These are phyloP conservation scores for Graphium colonna DNA, from an alignment of 2,888 invertebrate species.

Conservation along the genomic window DNA sequence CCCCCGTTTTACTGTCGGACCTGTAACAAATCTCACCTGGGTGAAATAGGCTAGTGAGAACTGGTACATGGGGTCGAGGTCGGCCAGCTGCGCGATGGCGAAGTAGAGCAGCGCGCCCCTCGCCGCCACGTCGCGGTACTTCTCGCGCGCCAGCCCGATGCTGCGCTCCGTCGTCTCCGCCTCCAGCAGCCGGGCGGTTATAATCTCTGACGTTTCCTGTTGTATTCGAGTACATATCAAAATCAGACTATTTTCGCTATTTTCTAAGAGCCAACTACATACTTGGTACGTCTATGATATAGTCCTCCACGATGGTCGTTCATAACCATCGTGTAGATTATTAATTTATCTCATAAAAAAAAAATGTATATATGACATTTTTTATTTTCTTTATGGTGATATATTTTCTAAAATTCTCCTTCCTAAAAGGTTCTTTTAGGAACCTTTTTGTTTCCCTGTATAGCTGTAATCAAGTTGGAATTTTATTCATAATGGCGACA, in stretches of 20 bases:
- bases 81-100: constrained; percentile 91
- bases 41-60: constrained; percentile 95
- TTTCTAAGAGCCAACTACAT: not conserved
- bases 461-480: no score
- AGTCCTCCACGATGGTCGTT: no score
- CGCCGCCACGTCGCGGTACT: constrained; percentile 91
- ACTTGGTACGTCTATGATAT: no score
- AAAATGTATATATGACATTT: no score
- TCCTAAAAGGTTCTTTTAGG: no score
- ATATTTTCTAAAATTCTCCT: no score
- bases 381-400: no score
- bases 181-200: constrained; percentile 91
- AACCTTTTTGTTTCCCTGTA: no score
- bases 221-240: constrained; percentile 12
- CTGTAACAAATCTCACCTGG: constrained; percentile 54
- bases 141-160: constrained; percentile 91
- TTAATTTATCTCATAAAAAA: no score
- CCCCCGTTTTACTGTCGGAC: no score
- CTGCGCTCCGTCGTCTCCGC: constrained; percentile 93
- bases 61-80: constrained; percentile 98
- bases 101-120: constrained; percentile 95
- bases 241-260: not conserved
- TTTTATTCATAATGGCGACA: no score
- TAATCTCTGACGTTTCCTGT: constrained; percentile 93
- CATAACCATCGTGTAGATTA: no score